phyloP scores from a whole-genome alignment of 1,140 invertebrate genomes.

The Tribolium madens region DNA sequence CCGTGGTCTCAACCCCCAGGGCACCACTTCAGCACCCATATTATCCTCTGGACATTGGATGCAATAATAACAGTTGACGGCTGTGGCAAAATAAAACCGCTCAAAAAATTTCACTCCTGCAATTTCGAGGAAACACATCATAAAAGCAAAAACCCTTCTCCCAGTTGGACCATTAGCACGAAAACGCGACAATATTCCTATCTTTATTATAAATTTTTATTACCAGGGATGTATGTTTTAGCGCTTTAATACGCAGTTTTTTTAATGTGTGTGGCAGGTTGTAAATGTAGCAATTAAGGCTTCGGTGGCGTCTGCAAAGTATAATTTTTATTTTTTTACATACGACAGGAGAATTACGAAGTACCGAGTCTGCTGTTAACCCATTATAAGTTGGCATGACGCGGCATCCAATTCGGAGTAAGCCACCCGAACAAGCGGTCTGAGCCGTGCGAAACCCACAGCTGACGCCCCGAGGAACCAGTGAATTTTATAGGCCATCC shows the following conservation, averaged over 20 bases:
- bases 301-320: background rate
- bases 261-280: background rate
- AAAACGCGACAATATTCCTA: background rate
- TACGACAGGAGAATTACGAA: background rate
- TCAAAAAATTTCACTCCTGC: background rate
- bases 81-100: background rate
- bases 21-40: too few species aligned
- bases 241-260: slow-evolving; percentile 24
- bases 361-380: slow-evolving; percentile 40
- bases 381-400: slow-evolving; percentile 38
- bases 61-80: background rate
- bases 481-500: slow-evolving; percentile 43
- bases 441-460: slow-evolving; percentile 40
- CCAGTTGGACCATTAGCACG: background rate
- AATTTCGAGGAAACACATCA: background rate
- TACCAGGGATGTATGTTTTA: background rate
- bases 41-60: background rate
- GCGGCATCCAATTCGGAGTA: slow-evolving; percentile 34
- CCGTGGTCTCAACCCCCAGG: background rate
- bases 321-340: slow-evolving; percentile 31
- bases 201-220: slow-evolving; percentile 25
- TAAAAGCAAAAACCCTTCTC: background rate
- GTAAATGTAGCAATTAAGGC: slow-evolving; percentile 12
- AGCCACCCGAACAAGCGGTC: slow-evolving; percentile 43
- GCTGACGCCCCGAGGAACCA: slow-evolving; percentile 41